Percentiles rank a stretch among this genome's conserved stretches.
These are phyloP conservation scores for Alsophila aescularia DNA, from an alignment of 2,888 invertebrate genomes.

Conservation along the genomic window DNA sequence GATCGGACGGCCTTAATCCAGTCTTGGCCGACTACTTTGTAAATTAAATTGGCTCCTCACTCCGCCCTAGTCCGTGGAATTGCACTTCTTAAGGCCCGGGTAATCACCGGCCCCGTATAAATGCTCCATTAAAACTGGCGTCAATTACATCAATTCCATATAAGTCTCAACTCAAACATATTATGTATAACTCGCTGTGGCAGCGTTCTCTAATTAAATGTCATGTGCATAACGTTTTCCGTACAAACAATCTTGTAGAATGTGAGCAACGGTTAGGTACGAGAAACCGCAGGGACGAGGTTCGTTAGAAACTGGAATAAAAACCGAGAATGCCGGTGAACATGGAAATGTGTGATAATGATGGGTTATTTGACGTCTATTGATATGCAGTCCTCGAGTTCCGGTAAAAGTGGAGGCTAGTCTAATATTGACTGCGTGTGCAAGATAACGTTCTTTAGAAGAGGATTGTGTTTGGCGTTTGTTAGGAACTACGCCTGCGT, in stretches of 20 bases:
- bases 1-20: slow-evolving; percentile 63
- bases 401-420: too few species aligned
- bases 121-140: slow-evolving; percentile 76
- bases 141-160: slow-evolving; percentile 78
- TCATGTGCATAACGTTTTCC: slow-evolving; percentile 58
- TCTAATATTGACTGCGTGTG: neutral
- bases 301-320: slow-evolving; percentile 51
- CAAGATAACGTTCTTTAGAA: slow-evolving; percentile 7
- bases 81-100: slow-evolving; percentile 70
- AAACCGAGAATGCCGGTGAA: slow-evolving; percentile 47
- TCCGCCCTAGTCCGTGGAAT: slow-evolving; percentile 64
- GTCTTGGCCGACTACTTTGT: slow-evolving; percentile 76
- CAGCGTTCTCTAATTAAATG: slow-evolving; percentile 70
- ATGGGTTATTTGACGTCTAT: slow-evolving; percentile 13
- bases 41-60: slow-evolving; percentile 76
- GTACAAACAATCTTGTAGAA: slow-evolving; percentile 66
- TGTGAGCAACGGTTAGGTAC: slow-evolving; percentile 51
- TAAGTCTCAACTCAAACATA: slow-evolving; percentile 68
- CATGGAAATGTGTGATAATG: slow-evolving; percentile 29
- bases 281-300: slow-evolving; percentile 49
- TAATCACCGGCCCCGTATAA: slow-evolving; percentile 74
- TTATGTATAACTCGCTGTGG: slow-evolving; percentile 52
- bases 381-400: neutral
- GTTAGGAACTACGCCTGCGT: too few species aligned
- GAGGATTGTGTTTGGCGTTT: neutral